phyloP scores from a whole-genome alignment of 2,888 invertebrate species.

The Pseudoips prasinana region DNA sequence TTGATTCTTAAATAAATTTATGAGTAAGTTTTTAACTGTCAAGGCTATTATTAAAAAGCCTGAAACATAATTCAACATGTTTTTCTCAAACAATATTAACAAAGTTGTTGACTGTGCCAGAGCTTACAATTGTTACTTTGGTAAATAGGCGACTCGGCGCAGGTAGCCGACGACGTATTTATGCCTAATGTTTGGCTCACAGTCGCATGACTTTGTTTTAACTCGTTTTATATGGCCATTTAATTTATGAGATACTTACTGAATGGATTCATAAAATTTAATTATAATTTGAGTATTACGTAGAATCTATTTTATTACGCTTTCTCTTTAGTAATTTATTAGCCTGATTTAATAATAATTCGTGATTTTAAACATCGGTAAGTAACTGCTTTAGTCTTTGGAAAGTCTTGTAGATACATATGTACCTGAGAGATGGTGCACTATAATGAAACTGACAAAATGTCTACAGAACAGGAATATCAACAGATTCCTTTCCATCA shows the following conservation, averaged over 20 bases:
- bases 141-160: neutral
- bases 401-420: too few relatives aligned
- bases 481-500: too few relatives aligned
- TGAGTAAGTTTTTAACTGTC: too few relatives aligned
- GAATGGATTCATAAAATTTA: slow-evolving; percentile 14
- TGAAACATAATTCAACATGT: slow-evolving; percentile 4
- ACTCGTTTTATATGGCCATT: slow-evolving; percentile 10
- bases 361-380: too few relatives aligned
- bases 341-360: too few relatives aligned
- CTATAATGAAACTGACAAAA: too few relatives aligned
- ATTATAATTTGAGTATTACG: too few relatives aligned
- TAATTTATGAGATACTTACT: slow-evolving; percentile 11
- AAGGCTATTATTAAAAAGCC: slow-evolving; percentile 7
- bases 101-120: slow-evolving; percentile 8
- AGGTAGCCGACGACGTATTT: slow-evolving; percentile 5
- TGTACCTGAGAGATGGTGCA: too few relatives aligned
- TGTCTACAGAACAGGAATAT: too few relatives aligned
- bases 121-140: slow-evolving; percentile 4
- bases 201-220: slow-evolving; percentile 1
- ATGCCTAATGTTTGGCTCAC: neutral
- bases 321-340: too few relatives aligned
- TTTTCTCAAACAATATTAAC: slow-evolving; percentile 15
- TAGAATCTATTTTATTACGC: too few relatives aligned
- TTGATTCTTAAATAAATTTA: neutral
- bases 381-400: too few relatives aligned